phyloP scores from a whole-genome alignment of 2,797 vertebrate species.

The Sphenodon punctatus region DNA sequence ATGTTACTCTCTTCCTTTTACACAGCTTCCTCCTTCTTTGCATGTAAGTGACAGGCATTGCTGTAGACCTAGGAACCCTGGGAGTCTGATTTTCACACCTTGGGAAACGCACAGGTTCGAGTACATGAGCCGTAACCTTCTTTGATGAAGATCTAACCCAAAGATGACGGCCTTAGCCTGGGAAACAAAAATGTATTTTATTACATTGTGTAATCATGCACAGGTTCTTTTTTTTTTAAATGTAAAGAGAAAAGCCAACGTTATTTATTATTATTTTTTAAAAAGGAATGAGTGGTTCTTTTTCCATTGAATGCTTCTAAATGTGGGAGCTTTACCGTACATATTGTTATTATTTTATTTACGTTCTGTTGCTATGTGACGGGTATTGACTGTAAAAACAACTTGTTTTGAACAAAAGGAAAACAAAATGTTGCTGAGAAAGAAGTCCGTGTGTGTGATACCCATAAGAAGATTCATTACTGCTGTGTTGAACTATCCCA shows the following conservation, averaged over 20 bases:
- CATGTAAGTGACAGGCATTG: constrained; percentile 32
- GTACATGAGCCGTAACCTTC: not conserved
- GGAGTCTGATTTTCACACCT: constrained; percentile 1
- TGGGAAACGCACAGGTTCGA: not conserved
- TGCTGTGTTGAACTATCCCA: not conserved
- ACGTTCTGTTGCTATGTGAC: constrained; percentile 67
- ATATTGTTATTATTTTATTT: constrained; percentile 48
- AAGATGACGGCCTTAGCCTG: constrained; percentile 34
- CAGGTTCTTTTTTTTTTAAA: constrained; percentile 58
- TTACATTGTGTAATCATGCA: constrained; percentile 56
- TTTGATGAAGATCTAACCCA: constrained; percentile 30
- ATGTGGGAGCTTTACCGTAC: constrained; percentile 27
- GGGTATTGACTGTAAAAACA: constrained; percentile 51
- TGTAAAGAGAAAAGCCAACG: constrained; percentile 41
- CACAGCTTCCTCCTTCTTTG: constrained; percentile 5
- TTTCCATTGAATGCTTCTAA: constrained; percentile 60
- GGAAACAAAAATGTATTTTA: constrained; percentile 39
- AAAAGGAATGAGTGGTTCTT: constrained; percentile 29
- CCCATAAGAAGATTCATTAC: constrained; percentile 3
- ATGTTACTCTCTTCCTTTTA: not conserved
- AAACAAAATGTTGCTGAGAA: not conserved
- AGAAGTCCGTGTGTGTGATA: constrained; percentile 26
- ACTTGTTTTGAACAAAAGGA: constrained; percentile 25
- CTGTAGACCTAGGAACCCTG: not conserved
- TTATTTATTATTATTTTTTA: constrained; percentile 72